phyloP scores from a whole-genome alignment of 2,113 vertebrate species.

The Tragelaphus strepsiceros region DNA sequence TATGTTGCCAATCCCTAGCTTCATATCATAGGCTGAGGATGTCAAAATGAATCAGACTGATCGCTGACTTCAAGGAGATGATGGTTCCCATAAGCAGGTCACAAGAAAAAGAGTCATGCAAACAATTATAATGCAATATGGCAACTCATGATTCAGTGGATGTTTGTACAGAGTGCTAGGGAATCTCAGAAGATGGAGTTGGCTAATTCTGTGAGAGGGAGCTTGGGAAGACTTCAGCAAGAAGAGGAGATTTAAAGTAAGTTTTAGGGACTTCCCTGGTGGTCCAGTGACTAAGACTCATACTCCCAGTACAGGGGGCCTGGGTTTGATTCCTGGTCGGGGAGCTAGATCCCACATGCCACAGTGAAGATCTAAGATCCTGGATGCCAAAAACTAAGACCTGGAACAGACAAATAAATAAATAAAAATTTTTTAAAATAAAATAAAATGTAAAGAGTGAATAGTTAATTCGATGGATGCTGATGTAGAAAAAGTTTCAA shows the following conservation, averaged over 20 bases:
- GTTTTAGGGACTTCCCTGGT: neutral
- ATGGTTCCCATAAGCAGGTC: neutral
- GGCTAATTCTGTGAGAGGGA: neutral
- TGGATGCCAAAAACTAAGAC: neutral
- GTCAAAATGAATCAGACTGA: slow-evolving; percentile 24
- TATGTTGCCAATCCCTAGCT: neutral
- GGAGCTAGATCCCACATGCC: neutral
- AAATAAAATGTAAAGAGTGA: neutral
- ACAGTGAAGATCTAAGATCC: neutral
- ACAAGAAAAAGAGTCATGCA: neutral
- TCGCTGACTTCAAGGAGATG: neutral
- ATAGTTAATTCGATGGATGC: neutral
- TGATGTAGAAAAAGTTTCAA: neutral
- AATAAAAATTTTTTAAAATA: neutral
- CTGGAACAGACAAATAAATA: neutral
- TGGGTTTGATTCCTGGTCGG: neutral
- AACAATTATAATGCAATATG: neutral
- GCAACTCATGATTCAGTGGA: neutral
- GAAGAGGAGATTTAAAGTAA: neutral
- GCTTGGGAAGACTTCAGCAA: neutral
- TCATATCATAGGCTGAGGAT: neutral
- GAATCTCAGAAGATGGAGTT: neutral
- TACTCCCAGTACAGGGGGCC: neutral
- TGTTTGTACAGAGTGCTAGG: neutral
- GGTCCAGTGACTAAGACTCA: neutral